A percentile compares a stretch with the other conserved stretches of the same genome.
These are phyloP conservation scores for Drosophila funebris DNA, from an alignment of 1,140 invertebrate genomes.

Conservation along the genomic window DNA sequence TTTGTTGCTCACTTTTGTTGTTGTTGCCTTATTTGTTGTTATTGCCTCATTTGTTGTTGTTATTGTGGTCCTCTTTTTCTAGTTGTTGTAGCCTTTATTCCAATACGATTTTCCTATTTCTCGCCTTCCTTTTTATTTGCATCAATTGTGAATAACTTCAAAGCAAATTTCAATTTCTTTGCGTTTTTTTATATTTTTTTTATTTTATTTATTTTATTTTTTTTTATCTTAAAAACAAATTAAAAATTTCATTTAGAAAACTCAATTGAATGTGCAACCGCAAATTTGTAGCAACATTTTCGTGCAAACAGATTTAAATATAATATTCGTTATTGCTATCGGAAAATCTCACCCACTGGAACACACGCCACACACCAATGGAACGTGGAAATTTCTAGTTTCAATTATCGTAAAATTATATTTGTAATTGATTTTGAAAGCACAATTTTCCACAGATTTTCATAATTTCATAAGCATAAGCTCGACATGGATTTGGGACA, in stretches of 20 bases:
- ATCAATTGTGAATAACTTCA: neutral
- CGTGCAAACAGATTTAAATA: neutral
- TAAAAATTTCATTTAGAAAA: neutral
- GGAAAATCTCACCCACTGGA: no score
- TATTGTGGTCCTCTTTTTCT: neutral
- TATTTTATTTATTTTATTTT: neutral
- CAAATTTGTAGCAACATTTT: neutral
- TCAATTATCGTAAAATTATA: no score
- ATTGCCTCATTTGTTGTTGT: slow-evolving; percentile 45
- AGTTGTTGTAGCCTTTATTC: neutral
- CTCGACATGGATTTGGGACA: no score
- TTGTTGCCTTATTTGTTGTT: neutral
- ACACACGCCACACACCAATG: no score
- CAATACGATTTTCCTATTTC: neutral
- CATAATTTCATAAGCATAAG: no score
- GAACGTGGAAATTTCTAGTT: no score
- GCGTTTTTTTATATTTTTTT: neutral
- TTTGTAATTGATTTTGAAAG: no score
- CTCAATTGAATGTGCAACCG: neutral
- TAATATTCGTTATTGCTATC: neutral
- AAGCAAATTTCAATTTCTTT: slow-evolving; percentile 2
- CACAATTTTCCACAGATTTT: no score
- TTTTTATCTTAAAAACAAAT: neutral
- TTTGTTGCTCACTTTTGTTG: slow-evolving; percentile 34
- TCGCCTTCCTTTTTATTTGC: neutral